phyloP scores from a whole-genome alignment of 2,113 vertebrate genomes.

The Hirundichthys speculiger region DNA sequence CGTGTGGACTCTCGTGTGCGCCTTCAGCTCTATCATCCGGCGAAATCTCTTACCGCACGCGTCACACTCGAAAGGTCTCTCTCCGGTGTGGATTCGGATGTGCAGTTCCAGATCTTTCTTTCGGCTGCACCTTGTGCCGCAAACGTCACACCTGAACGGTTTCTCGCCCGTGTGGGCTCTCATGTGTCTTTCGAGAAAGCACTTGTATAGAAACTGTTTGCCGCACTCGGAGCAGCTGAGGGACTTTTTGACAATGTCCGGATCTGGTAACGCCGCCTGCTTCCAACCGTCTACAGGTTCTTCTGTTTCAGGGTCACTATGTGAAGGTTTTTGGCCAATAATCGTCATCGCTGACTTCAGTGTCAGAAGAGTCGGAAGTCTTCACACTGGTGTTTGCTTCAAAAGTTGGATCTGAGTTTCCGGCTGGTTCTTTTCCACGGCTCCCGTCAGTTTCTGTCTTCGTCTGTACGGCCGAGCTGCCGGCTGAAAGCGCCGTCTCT shows the following conservation, averaged over 20 bases:
- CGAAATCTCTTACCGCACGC: neutral
- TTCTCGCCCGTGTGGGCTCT: neutral
- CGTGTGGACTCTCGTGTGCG: neutral
- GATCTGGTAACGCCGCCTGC: neutral
- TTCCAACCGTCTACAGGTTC: neutral
- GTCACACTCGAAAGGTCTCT: neutral
- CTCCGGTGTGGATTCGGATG: neutral
- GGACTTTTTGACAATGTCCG: neutral
- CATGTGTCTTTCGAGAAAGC: neutral
- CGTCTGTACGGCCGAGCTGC: constrained; percentile 17
- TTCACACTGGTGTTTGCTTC: too few species aligned
- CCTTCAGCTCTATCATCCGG: neutral
- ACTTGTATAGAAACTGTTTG: constrained; percentile 12
- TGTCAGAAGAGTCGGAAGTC: constrained; percentile 13
- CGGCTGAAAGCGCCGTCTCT: neutral
- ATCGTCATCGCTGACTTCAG: constrained; percentile 17
- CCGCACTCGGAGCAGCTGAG: constrained; percentile 21
- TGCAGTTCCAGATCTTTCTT: neutral
- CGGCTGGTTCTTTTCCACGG: neutral
- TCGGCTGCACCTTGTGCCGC: neutral
- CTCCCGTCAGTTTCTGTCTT: constrained; percentile 10
- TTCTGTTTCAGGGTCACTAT: constrained; percentile 6
- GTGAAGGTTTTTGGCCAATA: constrained; percentile 1
- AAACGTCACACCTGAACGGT: neutral
- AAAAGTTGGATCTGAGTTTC: constrained; percentile 3